These are phyloP conservation scores for Bufo gargarizans DNA, from an alignment of 2,113 vertebrate species.

Conservation along the genomic window DNA sequence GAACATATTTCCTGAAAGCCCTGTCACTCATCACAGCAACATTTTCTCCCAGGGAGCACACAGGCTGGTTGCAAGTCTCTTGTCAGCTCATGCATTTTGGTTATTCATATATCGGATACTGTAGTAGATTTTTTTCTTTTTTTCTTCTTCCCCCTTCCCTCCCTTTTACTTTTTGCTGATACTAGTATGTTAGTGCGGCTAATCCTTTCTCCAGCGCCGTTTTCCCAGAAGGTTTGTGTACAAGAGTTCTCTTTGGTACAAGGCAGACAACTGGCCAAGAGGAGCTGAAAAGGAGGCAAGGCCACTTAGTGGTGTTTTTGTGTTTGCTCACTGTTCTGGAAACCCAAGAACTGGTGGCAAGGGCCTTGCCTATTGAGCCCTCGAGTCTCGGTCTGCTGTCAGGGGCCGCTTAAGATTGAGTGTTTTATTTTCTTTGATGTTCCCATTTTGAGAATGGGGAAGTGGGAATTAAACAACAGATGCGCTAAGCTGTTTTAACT, in stretches of 20 bases:
- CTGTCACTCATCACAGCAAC: slow-evolving; percentile 88
- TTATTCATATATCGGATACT: slow-evolving; percentile 83
- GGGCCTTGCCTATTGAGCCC: slow-evolving; percentile 85
- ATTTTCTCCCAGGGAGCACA: slow-evolving; percentile 86
- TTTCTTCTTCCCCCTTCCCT: slow-evolving; percentile 55
- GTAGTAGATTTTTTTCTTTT: slow-evolving; percentile 63
- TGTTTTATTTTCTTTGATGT: slow-evolving; percentile 88
- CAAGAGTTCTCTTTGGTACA: slow-evolving; percentile 78
- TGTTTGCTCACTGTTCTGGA: slow-evolving; percentile 90
- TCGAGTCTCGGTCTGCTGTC: slow-evolving; percentile 84
- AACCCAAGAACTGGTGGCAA: slow-evolving; percentile 87
- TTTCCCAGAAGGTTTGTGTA: slow-evolving; percentile 79
- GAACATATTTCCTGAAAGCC: slow-evolving; percentile 88
- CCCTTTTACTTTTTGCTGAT: slow-evolving; percentile 68
- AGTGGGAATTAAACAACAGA: slow-evolving; percentile 87
- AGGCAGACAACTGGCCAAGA: slow-evolving; percentile 83
- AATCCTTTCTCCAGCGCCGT: slow-evolving; percentile 79
- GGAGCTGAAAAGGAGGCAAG: slow-evolving; percentile 81
- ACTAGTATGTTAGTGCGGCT: slow-evolving; percentile 79
- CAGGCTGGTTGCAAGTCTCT: slow-evolving; percentile 76
- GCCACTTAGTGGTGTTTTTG: slow-evolving; percentile 84
- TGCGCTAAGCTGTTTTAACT: slow-evolving; percentile 80
- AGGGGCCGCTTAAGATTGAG: slow-evolving; percentile 83
- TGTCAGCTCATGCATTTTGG: slow-evolving; percentile 82
- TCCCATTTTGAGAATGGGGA: slow-evolving; percentile 79